Evolutionary conservation across 2,797 vertebrate species (phyloP), one percentile per base, ranked within the genome.

Genomic region (Apogon hyalosoma): DNA sequence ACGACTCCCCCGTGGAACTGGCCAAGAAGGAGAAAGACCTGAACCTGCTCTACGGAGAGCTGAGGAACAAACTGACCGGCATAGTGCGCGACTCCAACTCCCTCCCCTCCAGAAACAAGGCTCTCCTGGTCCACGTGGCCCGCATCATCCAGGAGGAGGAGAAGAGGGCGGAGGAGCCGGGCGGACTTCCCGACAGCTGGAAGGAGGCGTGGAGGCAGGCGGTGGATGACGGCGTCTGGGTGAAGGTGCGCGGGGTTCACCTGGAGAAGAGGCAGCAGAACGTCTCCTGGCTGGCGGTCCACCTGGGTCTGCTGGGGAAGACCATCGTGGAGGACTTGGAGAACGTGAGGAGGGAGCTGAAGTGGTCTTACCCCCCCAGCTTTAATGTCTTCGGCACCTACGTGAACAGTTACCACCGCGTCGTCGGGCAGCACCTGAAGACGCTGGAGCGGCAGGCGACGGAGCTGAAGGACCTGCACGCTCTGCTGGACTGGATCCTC

Each of bases 401-500:
- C 1, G 79, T 95, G 63, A 75, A 62, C n/a, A 92, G 92, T 46
- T 96, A 96, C 85, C 94, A 96, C 69, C 3, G 41, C 3, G 93
- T 90, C 0, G 60, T 97, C 9, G 90, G 88, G 24, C 89, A 88
- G 40, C 95, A 96, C 73, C 61, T 98, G 51, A 91, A 90, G 83
- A 82, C 63, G 11, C 89, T 98, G 16, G 86, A 86, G 31, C 75
- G 40, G 13, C 57, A 70, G 13, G 75, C 51, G 0, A 83, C 84
- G 7, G 88, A 95, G 51, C 63, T 63, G 48, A 93, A 79, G 0
- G 95, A 98, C 55, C 82, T 94, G 39, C 90, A 93, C 2, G 65
- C 63, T 6, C 86, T 99, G 62, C 93, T 99, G 18, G 13, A 95
- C 71, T 99, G 96, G 95, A 93, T 94, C 55, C 85, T 94, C 84